phyloP scores from a whole-genome alignment of 2,888 invertebrate genomes.

The Empis stercorea region DNA sequence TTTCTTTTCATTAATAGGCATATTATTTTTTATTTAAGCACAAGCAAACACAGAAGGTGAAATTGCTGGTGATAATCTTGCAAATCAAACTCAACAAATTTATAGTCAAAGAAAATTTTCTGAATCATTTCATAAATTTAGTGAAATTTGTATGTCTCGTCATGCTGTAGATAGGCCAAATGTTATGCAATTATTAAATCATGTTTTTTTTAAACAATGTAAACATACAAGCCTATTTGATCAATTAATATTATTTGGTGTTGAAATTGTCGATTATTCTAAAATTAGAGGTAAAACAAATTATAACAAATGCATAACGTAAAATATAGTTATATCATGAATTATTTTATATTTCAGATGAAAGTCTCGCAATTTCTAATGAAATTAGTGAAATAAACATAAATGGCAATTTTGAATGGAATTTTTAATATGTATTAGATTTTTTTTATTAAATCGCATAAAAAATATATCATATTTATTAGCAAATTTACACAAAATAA shows the following conservation, averaged over 20 bases:
- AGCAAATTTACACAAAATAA: too few relatives aligned
- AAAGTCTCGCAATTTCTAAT: conserved; percentile 19
- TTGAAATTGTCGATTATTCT: conserved; percentile 23
- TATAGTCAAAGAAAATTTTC: conserved; percentile 53
- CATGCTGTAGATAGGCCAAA: conserved; percentile 57
- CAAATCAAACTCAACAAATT: conserved; percentile 34
- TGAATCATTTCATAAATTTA: conserved; percentile 64
- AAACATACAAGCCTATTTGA: conserved; percentile 29
- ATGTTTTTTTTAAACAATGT: conserved; percentile 63
- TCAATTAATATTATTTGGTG: conserved; percentile 24
- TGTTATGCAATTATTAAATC: conserved; percentile 53
- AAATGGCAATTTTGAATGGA: conserved; percentile 21
- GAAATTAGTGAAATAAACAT: conserved; percentile 23
- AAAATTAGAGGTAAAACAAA: conserved; percentile 24
- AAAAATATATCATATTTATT: too few relatives aligned
- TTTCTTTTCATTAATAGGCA: too few relatives aligned
- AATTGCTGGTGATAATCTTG: conserved; percentile 27
- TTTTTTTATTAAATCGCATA: too few relatives aligned
- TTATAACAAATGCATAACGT: too few relatives aligned
- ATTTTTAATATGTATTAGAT: conserved; percentile 16
- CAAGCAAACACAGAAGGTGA: conserved; percentile 36
- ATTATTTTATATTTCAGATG: conserved; percentile 18
- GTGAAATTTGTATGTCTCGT: conserved; percentile 55
- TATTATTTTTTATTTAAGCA: conserved; percentile 3
- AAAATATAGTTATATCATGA: background rate